These are phyloP conservation scores for Cepaea hortensis DNA, from an alignment of 2,888 invertebrate species.

Conservation along the genomic window DNA sequence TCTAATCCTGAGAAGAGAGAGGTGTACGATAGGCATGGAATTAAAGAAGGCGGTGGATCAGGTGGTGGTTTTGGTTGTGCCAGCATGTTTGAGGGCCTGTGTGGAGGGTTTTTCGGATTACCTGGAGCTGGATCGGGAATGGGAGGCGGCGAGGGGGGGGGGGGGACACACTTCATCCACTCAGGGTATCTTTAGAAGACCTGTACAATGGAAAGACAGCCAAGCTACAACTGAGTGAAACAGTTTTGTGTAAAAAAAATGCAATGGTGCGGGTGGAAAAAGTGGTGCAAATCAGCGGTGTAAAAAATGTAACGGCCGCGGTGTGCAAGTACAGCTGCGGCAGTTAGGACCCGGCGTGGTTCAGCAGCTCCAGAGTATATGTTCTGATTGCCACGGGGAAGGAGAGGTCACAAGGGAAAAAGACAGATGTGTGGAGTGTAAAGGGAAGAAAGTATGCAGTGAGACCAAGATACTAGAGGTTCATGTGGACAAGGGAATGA, in stretches of 20 bases:
- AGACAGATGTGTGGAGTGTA: conserved; percentile 88
- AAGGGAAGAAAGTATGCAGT: conserved; percentile 88
- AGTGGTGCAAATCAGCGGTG: conserved; percentile 83
- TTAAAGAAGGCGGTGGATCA: conserved; percentile 83
- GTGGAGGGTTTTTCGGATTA: conserved; percentile 74
- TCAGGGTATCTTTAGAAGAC: conserved; percentile 91
- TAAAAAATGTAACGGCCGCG: conserved; percentile 86
- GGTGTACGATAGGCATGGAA: conserved; percentile 89
- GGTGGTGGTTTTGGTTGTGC: conserved; percentile 64
- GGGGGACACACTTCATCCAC: conserved; percentile 87
- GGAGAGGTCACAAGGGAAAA: conserved; percentile 81
- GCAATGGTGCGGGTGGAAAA: conserved; percentile 86
- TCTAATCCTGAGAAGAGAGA: conserved; percentile 91
- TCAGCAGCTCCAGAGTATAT: conserved; percentile 78
- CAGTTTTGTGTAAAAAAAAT: conserved; percentile 85
- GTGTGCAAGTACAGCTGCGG: conserved; percentile 82
- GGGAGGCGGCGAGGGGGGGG: conserved; percentile 78
- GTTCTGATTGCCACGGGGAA: conserved; percentile 79
- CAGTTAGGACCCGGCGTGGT: conserved; percentile 83
- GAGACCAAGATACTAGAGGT: conserved; percentile 91
- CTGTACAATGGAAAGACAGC: conserved; percentile 92
- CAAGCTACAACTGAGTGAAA: conserved; percentile 88
- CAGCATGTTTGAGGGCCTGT: conserved; percentile 74
- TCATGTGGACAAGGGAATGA: conserved; percentile 92
- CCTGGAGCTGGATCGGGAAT: conserved; percentile 61